These are phyloP conservation scores for Crossocerus cetratus DNA, from an alignment of 2,888 invertebrate genomes.

Conservation along the genomic window DNA sequence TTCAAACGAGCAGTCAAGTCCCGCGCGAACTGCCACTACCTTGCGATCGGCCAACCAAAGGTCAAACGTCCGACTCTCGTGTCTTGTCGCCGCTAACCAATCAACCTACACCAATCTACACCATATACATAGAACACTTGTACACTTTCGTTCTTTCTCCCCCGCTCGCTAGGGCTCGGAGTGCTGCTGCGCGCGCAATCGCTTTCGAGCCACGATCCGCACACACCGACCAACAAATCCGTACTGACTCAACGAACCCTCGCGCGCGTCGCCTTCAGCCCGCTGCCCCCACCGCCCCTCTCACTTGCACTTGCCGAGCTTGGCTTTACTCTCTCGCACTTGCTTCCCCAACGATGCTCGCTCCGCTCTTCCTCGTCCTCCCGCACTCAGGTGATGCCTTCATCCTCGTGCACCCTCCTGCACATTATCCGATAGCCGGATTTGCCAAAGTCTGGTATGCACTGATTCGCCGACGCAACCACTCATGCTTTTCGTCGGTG, in stretches of 20 bases:
- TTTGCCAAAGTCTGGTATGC: neutral
- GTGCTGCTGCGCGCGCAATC: conserved; percentile 38
- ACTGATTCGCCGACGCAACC: too few species aligned
- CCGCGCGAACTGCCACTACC: conserved; percentile 1
- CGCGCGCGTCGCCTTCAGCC: conserved; percentile 31
- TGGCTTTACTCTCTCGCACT: conserved; percentile 26
- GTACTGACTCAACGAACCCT: conserved; percentile 63
- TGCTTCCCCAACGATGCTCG: conserved; percentile 18
- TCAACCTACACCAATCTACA: conserved; percentile 41
- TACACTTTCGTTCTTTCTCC: neutral
- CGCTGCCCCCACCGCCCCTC: conserved; percentile 1
- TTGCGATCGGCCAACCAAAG: neutral
- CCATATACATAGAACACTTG: too few species aligned
- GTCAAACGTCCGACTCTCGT: too few species aligned
- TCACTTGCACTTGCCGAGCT: neutral
- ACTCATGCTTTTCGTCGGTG: too few species aligned
- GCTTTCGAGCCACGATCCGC: conserved; percentile 40
- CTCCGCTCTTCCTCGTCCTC: conserved; percentile 30
- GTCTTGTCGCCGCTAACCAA: neutral
- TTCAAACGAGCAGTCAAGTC: neutral
- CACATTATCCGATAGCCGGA: neutral
- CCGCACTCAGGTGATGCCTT: conserved; percentile 38
- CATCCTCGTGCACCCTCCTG: conserved; percentile 17
- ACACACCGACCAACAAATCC: conserved; percentile 67
- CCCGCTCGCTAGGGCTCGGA: conserved; percentile 37